Conservation (phyloP, 2,888 invertebrate species). For the Drosophila gaucha region DNA sequence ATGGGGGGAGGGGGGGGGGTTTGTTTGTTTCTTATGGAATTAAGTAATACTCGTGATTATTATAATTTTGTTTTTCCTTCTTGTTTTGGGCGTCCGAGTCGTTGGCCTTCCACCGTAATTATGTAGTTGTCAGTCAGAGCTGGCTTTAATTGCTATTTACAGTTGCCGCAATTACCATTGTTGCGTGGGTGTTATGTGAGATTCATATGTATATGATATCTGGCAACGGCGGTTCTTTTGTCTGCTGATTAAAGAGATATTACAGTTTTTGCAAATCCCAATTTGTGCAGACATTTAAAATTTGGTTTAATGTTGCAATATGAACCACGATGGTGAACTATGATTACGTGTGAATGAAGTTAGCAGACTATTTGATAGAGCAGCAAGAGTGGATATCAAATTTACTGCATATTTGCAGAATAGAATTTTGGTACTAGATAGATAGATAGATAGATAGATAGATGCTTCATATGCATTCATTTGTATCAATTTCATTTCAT, state of each 20-base stretch:
- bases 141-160: constrained; percentile 56
- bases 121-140: constrained; percentile 48
- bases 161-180: constrained; percentile 26
- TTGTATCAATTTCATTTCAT: too few species aligned
- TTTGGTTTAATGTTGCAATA: neutral
- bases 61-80: constrained; percentile 20
- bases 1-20: constrained; percentile 11
- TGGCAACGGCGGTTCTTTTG: constrained; percentile 23
- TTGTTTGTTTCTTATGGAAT: constrained; percentile 34
- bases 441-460: too few species aligned
- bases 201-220: neutral
- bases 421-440: too few species aligned
- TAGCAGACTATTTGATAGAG: neutral
- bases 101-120: constrained; percentile 54
- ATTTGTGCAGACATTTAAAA: constrained; percentile 18
- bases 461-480: too few species aligned
- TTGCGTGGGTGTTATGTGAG: constrained; percentile 40
- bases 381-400: neutral
- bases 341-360: neutral
- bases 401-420: too few species aligned
- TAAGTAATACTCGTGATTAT: constrained; percentile 62
- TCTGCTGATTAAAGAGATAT: constrained; percentile 33
- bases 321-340: neutral
- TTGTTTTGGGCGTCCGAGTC: constrained; percentile 27
- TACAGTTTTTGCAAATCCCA: constrained; percentile 9